Evolutionary conservation across 2,888 invertebrate genomes (phyloP).

Genomic region (Copidosoma aretas): DNA sequence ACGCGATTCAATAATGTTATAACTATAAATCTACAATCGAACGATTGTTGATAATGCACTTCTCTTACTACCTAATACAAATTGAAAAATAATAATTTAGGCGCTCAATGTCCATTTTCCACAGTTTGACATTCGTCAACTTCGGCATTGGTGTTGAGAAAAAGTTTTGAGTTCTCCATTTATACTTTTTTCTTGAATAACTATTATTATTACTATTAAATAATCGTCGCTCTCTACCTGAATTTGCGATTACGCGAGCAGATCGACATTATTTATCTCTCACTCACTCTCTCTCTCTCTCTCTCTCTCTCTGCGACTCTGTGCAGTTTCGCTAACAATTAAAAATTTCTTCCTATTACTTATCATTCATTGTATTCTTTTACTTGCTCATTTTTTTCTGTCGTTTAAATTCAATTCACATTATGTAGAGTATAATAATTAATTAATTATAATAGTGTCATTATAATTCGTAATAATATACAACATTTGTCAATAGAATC

Average conservation of each 20-base stretch:
- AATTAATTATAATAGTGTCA: conserved; percentile 62
- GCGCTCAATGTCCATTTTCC: conserved; percentile 41
- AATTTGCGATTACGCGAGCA: conserved; percentile 39
- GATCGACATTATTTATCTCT: conserved; percentile 43
- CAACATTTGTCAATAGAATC: conserved; percentile 63
- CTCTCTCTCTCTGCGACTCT: conserved; percentile 42
- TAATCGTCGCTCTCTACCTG: conserved; percentile 31
- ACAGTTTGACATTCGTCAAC: conserved; percentile 35
- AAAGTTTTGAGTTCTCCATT: conserved; percentile 36
- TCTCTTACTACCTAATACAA: conserved; percentile 36
- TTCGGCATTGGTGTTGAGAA: conserved; percentile 37
- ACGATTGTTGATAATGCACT: conserved; percentile 49
- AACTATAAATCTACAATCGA: conserved; percentile 37
- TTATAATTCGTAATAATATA: conserved; percentile 63
- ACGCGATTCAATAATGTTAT: conserved; percentile 19
- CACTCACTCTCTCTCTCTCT: conserved; percentile 11
- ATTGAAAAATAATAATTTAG: conserved; percentile 36
- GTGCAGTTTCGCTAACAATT: conserved; percentile 57
- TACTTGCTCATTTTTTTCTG: conserved; percentile 43
- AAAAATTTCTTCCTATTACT: conserved; percentile 60
- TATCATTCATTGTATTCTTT: conserved; percentile 53
- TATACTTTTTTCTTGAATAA: conserved; percentile 3
- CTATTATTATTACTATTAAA: too few relatives aligned
- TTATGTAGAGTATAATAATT: conserved; percentile 62
- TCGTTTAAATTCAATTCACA: conserved; percentile 61